Conservation (phyloP, 2,888 invertebrate species). For the Augiades crinisus region DNA sequence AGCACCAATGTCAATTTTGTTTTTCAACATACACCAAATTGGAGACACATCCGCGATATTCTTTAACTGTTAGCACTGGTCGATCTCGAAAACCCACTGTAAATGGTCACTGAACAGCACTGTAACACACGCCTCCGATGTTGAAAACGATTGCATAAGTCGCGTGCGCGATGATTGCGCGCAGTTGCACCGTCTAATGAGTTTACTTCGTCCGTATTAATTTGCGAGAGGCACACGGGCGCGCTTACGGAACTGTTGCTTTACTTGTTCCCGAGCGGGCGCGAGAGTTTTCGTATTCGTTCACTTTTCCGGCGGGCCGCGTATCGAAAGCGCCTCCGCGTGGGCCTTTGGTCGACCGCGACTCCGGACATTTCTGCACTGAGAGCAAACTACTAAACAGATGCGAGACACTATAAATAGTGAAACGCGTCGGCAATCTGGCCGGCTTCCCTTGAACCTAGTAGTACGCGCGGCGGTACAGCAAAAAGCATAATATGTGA, state of each 20-base stretch:
- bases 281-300: constrained; percentile 38
- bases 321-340: constrained; percentile 50
- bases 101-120: constrained; percentile 60
- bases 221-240: constrained; percentile 40
- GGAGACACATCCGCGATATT: constrained; percentile 35
- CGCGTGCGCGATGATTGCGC: constrained; percentile 56
- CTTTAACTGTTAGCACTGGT: constrained; percentile 26
- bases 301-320: constrained; percentile 46
- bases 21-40: constrained; percentile 56
- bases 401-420: constrained; percentile 75
- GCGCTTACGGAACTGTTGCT: constrained; percentile 5
- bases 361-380: constrained; percentile 77
- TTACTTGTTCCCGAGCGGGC: constrained; percentile 3
- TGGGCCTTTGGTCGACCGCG: constrained; percentile 64
- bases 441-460: constrained; percentile 80
- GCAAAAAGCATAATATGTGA: constrained; percentile 66
- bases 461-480: constrained; percentile 54
- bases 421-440: constrained; percentile 72
- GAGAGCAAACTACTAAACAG: constrained; percentile 74
- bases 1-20: constrained; percentile 79
- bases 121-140: constrained; percentile 49
- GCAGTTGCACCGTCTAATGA: constrained; percentile 63
- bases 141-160: constrained; percentile 67
- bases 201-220: constrained; percentile 54
- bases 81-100: constrained; percentile 56